phyloP scores from a whole-genome alignment of 2,888 invertebrate genomes.

The Mythimna vitellina region DNA sequence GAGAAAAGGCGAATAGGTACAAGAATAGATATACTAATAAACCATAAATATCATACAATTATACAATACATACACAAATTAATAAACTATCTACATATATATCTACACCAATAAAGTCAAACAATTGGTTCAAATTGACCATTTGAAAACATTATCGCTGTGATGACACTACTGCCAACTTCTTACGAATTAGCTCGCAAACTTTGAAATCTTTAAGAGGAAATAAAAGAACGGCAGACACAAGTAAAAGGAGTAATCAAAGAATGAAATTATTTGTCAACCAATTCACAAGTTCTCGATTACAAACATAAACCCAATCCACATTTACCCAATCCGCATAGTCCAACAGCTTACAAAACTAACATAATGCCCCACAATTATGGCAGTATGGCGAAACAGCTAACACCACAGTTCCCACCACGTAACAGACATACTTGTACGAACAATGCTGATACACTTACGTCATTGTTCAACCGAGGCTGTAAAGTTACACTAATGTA shows the following conservation, averaged over 20 bases:
- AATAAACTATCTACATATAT: no score
- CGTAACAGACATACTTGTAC: conserved; percentile 36
- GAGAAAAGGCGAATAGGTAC: no score
- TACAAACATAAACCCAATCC: conserved; percentile 17
- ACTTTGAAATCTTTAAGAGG: not conserved
- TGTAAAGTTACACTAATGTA: conserved; percentile 45
- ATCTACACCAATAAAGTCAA: no score
- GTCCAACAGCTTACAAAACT: conserved; percentile 53
- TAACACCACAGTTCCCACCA: conserved; percentile 48
- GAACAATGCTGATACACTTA: conserved; percentile 54
- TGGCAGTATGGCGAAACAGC: conserved; percentile 50
- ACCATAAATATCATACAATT: no score
- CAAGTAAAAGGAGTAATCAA: not conserved
- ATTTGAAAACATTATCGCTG: no score
- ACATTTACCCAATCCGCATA: conserved; percentile 48
- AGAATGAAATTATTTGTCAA: conserved; percentile 7
- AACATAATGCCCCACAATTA: conserved; percentile 58
- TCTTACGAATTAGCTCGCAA: no score
- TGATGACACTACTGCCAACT: no score
- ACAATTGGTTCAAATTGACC: no score
- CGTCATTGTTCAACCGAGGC: conserved; percentile 40
- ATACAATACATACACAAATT: no score
- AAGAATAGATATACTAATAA: no score
- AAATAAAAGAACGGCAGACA: not conserved
- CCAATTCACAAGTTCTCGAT: conserved; percentile 24